These are phyloP conservation scores for Alexandromys oeconomus DNA, from an alignment of 2,797 vertebrate species.

Conservation along the genomic window DNA sequence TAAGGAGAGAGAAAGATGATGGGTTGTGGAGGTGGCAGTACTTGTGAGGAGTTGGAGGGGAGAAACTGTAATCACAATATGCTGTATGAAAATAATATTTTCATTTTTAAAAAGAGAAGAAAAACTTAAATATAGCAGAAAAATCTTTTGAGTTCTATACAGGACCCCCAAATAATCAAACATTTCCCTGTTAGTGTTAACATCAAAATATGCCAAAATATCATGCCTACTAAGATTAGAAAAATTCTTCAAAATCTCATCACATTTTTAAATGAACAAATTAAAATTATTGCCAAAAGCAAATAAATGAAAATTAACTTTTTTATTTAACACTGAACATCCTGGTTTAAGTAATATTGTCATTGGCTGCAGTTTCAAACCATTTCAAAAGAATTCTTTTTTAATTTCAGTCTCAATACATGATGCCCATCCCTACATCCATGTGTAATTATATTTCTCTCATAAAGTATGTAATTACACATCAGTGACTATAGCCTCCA, in stretches of 20 bases:
- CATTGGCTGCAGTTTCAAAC: constrained; percentile 9
- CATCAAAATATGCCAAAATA: neutral
- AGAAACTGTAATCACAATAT: neutral
- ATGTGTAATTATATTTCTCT: neutral
- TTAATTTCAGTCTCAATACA: constrained; percentile 4
- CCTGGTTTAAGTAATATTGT: neutral
- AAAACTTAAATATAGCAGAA: neutral
- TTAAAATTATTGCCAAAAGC: neutral
- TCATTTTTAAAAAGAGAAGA: neutral
- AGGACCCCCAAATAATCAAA: neutral
- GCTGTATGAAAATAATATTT: neutral
- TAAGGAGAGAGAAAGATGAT: neutral
- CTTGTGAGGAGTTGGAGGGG: neutral
- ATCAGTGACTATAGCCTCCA: neutral
- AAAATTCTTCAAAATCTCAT: neutral
- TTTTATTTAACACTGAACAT: constrained; percentile 19
- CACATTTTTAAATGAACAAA: neutral
- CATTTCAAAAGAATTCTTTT: neutral
- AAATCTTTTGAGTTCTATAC: neutral
- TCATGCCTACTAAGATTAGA: neutral
- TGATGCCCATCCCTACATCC: neutral
- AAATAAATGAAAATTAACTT: constrained; percentile 51
- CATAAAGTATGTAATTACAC: neutral
- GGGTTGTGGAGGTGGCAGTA: too few relatives aligned
- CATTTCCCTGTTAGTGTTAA: neutral